These are phyloP conservation scores for Ochropleura plecta DNA, from an alignment of 2,888 invertebrate species.

Conservation along the genomic window DNA sequence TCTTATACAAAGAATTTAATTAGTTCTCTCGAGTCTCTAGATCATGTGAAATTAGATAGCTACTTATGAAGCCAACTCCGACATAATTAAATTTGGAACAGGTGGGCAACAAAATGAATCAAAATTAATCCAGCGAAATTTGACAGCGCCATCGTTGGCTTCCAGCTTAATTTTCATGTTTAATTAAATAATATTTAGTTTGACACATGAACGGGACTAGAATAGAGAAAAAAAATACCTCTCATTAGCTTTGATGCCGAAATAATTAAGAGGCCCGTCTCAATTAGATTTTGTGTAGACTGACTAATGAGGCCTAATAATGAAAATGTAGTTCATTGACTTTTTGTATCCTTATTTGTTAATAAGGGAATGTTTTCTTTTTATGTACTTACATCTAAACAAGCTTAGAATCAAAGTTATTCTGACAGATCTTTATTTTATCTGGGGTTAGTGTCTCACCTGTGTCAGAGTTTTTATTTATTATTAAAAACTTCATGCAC, in stretches of 20 bases:
- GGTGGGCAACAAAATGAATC: conserved; percentile 87
- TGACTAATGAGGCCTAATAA: conserved; percentile 15
- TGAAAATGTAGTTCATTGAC: conserved; percentile 13
- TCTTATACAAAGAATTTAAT: conserved; percentile 81
- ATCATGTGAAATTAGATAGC: conserved; percentile 85
- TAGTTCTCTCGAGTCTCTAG: conserved; percentile 73
- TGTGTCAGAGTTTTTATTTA: too few relatives aligned
- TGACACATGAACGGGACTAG: conserved; percentile 67
- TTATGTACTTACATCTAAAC: conserved; percentile 1
- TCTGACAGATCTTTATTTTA: too few relatives aligned
- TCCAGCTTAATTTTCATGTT: conserved; percentile 79
- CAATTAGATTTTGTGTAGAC: conserved; percentile 38
- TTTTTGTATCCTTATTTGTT: conserved; percentile 9
- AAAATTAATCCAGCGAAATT: conserved; percentile 87
- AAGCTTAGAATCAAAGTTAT: conserved; percentile 5
- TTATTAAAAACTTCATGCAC: too few relatives aligned
- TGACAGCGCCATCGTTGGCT: conserved; percentile 79
- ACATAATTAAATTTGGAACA: conserved; percentile 88
- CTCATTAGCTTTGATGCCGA: conserved; percentile 57
- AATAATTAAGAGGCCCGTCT: conserved; percentile 60
- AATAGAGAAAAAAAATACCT: conserved; percentile 56
- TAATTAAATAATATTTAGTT: conserved; percentile 81
- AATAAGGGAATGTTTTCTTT: conserved; percentile 1
- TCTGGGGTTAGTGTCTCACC: too few relatives aligned
- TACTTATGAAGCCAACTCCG: conserved; percentile 83